Conservation (phyloP, 2,113 vertebrate species). For the Empidonax alnorum region DNA sequence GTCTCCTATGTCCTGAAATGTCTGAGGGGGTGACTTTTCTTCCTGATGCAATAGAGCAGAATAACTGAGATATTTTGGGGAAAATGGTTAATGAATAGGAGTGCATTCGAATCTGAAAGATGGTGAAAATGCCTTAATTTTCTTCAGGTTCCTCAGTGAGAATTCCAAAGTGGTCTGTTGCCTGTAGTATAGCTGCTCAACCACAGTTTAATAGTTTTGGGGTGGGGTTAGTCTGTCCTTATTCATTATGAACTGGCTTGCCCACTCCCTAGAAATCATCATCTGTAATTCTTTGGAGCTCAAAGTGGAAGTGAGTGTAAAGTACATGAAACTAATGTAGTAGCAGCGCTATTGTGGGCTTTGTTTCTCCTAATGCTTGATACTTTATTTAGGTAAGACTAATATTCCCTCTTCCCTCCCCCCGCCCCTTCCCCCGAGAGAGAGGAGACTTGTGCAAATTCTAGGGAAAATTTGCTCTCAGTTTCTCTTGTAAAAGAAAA, state of each 20-base stretch:
- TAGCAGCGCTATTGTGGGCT: not conserved
- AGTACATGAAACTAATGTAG: not conserved
- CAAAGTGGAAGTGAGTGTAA: not conserved
- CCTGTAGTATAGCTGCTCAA: not conserved
- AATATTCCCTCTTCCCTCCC: no score
- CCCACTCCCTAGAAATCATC: not conserved
- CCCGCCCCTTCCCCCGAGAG: no score
- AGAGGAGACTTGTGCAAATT: not conserved
- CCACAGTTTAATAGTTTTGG: not conserved
- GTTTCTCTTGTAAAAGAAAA: not conserved
- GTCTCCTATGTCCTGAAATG: constrained; percentile 8
- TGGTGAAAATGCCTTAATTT: not conserved
- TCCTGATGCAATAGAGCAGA: not conserved
- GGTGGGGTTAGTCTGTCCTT: not conserved
- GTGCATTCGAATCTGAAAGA: not conserved
- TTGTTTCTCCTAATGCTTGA: not conserved
- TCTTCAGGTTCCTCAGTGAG: not conserved
- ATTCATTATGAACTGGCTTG: not conserved
- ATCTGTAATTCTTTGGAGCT: not conserved
- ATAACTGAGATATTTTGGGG: not conserved
- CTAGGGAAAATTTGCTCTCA: fast-evolving
- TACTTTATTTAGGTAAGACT: not conserved
- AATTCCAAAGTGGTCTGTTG: not conserved
- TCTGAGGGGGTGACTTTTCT: not conserved
- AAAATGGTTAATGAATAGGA: not conserved